Base-by-base conservation (phyloP, 1,140 invertebrate genomes). In the Cherax quadricarinatus region DNA sequence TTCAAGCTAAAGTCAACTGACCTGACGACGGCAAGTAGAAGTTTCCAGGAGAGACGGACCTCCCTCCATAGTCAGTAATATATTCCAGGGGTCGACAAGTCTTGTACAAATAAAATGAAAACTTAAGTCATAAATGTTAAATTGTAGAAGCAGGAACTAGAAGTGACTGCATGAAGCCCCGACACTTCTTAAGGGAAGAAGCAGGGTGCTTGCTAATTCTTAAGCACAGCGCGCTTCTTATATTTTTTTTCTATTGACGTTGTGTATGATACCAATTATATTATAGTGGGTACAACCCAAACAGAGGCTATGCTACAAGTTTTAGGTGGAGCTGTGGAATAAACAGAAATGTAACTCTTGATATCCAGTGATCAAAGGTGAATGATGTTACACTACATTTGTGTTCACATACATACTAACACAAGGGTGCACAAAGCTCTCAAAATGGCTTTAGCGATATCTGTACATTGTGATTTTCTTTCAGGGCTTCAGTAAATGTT, bases 1-100 rank as follows among this genome's bases (percentile, higher is more conserved):
- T 96, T 96, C 80, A 95, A 88, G 30, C 81, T 92, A 48, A 84
- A 92, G 24, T 48, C 85, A 16, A 24, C 57, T 21, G 91, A 88
- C 53, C 16, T 92, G 86, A 92, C 91, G 0, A 73, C 91, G 66
- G 62, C 84, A 48, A 80, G 91, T 30, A 82, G 86, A 49, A 88
- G 57, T 48, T 30, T 88, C 1, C 80, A 75, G 16, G 86, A 92
- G 79, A 82, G 91, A 83, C 49, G 91, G 51, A 57, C 86, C 53
- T 92, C 91, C 49, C 90, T 91, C 57, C 90, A 91, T 30, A 91
- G 84, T 87, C 85, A 91, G 49, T 91, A 86, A 70, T 21, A 30
- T n/a, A 10, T n/a, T 6, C 21, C 70, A 75, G n/a, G n/a, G n/a
- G 9, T 75, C n/a, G 7, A 75, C 9, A 75, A 10, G 70, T 24